Base-by-base conservation (phyloP, 2,113 vertebrate genomes). In the Turnix velox region DNA sequence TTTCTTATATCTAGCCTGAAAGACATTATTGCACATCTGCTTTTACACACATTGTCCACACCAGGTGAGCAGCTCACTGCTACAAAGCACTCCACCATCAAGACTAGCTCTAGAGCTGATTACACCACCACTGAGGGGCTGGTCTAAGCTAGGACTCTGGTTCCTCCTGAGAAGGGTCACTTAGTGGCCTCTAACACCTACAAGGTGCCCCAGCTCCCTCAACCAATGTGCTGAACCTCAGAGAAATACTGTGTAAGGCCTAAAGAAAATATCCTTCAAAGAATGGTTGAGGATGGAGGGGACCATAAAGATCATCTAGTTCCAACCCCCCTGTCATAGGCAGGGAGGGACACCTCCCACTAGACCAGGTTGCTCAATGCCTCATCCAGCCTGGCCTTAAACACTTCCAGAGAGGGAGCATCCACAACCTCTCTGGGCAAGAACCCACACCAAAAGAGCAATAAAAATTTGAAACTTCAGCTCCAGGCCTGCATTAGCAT, bases 61-160 rank as follows among this genome's bases (percentile, higher is more conserved):
- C 14, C 52, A 72, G 74, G 48, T 16, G 11, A 45, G 46, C 39
- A 24, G 22, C n/a, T 45, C 12, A 43, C 57, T 72, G 24, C 49
- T 45, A 63, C n/a, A 24, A 18, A 65, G 58, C 18, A 3, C 69
- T 23, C 39, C 27, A 22, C 12, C 22, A 16, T 9, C 2, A 10
- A 39, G 31, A 14, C 42, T 22, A 46, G 63, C 63, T 40, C 42
- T 57, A 27, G 23, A 3, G 43, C 63, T 51, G 23, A 12, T 8
- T 45, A 42, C 28, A 66, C 1, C 65, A 40, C 72, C 45, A 30
- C n/a, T 9, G 63, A 51, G 30, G 3, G 1, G 1, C 15, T 66
- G 42, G 3, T 52, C 68, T 54, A 23, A 0, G 3, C 49, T 9
- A 51, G 16, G n/a, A 42, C 14, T 71, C 19, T 3, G 4, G 1